Percentiles rank a stretch among this genome's conserved stretches.
phyloP scores from a whole-genome alignment of 2,113 vertebrate genomes.

The Stomatorhinus ivindoensis region DNA sequence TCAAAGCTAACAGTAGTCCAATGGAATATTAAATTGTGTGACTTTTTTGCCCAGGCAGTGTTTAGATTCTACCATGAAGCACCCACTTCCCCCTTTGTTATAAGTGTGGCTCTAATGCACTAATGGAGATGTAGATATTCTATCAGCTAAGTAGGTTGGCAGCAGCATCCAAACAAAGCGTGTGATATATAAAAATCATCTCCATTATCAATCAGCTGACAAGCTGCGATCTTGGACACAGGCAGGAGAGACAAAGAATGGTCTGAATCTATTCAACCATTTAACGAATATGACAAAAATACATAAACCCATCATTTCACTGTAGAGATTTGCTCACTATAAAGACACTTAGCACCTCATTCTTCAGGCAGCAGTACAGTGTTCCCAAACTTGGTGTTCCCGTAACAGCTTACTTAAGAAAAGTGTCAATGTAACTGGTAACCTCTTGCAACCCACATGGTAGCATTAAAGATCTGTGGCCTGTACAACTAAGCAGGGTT shows the following conservation, averaged over 20 bases:
- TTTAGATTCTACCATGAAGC: not conserved
- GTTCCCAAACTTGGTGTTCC: not conserved
- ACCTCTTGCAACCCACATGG: not conserved
- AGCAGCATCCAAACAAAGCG: not conserved
- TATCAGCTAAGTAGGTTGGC: not conserved
- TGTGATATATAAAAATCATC: not conserved
- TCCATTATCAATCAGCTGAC: not conserved
- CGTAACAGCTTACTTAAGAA: not conserved
- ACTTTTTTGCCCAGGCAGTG: not conserved
- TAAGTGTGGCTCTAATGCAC: not conserved
- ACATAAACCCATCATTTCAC: not conserved
- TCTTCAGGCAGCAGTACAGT: not conserved
- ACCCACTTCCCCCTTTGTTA: not conserved
- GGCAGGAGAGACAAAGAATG: not conserved
- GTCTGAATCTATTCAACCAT: not conserved
- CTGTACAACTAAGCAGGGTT: too few relatives aligned
- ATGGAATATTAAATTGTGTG: not conserved
- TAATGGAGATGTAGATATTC: not conserved
- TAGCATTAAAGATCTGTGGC: not conserved
- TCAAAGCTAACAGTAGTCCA: not conserved
- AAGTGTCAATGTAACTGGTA: not conserved
- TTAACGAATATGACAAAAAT: not conserved
- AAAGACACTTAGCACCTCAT: constrained; percentile 1
- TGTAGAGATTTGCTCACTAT: not conserved
- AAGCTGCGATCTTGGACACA: not conserved